Evolutionary conservation across 2,888 invertebrate species (phyloP), one percentile per base, ranked within the genome.

Genomic region (Agrochola litura): DNA sequence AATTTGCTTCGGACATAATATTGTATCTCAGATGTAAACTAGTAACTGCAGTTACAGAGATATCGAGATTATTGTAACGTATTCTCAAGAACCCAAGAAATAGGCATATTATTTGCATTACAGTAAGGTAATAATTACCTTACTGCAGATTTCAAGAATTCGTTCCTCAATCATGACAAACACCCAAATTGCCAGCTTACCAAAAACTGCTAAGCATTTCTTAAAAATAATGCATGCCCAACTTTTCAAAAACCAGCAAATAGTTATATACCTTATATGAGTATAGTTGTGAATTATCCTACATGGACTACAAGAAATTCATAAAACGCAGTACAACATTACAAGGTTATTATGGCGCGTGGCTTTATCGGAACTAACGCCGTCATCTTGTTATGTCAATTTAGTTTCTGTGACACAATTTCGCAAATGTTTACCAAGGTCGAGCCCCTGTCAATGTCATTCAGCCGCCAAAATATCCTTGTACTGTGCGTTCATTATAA

Each of bases 1-100:
- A 66, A 74, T 79, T 80, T 65, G 6, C 14, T 30, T 14, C n/a
- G 12, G 30, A 25, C 22, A 25, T 43, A 25, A 37, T 22, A 71
- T 49, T n/a, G n/a, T 37, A 37, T 49, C 25, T 19, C 14, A n/a
- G 9, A 61, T 22, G 10, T 30, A 12, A 19, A 61, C 22, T 19
- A n/a, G 64, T 22, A 67, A 49, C 22, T 67, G 1, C 30, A n/a
- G 16, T 37, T 10, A 19, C 37, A 54, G 52, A 52, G 22, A 46
- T 1, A n/a, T 52, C n/a, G 2, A 6, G 14, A 52, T 49, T 22
- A 64, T 64, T 16, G 4, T 16, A 14, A 64, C 14, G 37, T 41
- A 64, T 9, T 64, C 41, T 5, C 64, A 41, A 64, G 37, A 64
- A 14, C 22, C 19, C 22, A 64, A 63, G 19, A 56, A 56, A 56